Conservation (phyloP, 2,888 invertebrate genomes). For the Sminthurinus aureus region DNA sequence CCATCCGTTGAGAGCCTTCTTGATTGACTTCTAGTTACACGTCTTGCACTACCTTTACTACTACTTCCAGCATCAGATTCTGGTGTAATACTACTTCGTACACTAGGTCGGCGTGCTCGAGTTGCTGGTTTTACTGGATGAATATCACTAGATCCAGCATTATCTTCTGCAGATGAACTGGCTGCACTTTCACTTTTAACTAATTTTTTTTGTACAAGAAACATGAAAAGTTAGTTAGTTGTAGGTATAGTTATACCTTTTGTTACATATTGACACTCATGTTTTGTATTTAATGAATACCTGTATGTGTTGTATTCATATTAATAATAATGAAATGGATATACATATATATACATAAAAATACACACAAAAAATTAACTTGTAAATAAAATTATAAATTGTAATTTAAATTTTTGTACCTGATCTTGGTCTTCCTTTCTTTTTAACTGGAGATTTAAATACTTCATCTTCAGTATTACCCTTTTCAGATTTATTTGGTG, state of each 20-base stretch:
- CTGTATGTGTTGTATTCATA: no score
- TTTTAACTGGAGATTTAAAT: conserved; percentile 13
- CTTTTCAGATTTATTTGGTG: background rate
- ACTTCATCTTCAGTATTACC: background rate
- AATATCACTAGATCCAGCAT: background rate
- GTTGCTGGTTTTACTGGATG: background rate
- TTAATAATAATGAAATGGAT: no score
- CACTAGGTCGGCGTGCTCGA: background rate
- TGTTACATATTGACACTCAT: background rate
- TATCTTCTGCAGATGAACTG: background rate
- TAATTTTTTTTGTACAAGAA: background rate
- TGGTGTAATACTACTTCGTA: conserved; percentile 32
- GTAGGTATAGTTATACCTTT: background rate
- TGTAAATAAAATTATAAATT: background rate
- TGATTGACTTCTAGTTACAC: conserved; percentile 31
- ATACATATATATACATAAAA: no score
- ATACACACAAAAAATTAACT: no score
- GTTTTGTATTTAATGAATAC: no score
- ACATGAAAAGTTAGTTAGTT: background rate
- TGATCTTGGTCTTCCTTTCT: background rate
- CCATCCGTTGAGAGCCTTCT: conserved; percentile 20
- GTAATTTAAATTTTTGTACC: background rate
- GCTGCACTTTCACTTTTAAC: background rate
- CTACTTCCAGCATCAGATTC: conserved; percentile 26
- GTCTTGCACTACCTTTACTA: conserved; percentile 9